These are phyloP conservation scores for Agrilus mali DNA, from an alignment of 2,888 invertebrate genomes.

Conservation along the genomic window DNA sequence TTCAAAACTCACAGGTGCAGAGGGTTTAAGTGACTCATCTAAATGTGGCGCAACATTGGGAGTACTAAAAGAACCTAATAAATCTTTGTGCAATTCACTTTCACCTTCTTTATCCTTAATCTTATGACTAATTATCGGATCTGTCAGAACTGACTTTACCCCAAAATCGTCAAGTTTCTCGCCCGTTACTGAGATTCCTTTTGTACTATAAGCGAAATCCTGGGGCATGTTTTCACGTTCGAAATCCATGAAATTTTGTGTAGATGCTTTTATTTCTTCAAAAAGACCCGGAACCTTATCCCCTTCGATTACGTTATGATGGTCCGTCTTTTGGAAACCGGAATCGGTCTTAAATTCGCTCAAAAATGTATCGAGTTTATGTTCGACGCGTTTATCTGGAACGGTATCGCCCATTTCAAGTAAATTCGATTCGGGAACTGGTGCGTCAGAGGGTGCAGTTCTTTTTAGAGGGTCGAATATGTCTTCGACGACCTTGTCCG, in stretches of 20 bases:
- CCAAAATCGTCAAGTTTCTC: background rate
- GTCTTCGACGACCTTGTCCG: slow-evolving; percentile 18
- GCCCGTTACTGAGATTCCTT: background rate
- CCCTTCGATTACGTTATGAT: slow-evolving; percentile 9
- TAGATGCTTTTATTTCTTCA: slow-evolving; percentile 18
- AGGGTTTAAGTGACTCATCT: no score
- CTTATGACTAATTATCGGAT: background rate
- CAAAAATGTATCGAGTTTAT: slow-evolving; percentile 27
- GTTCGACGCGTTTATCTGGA: slow-evolving; percentile 23
- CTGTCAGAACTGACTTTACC: background rate
- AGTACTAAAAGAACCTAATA: background rate
- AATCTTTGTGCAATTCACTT: no score
- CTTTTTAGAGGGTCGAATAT: slow-evolving; percentile 11
- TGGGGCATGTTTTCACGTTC: slow-evolving; percentile 20
- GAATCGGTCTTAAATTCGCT: slow-evolving; percentile 16
- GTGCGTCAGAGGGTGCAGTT: slow-evolving; percentile 7
- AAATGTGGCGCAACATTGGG: background rate
- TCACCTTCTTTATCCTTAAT: no score
- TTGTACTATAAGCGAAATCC: slow-evolving; percentile 3
- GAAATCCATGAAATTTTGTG: slow-evolving; percentile 27
- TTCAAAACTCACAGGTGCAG: slow-evolving; percentile 15
- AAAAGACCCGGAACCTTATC: slow-evolving; percentile 7
- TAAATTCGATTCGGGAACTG: slow-evolving; percentile 28
- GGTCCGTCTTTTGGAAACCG: slow-evolving; percentile 14
- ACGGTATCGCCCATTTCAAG: slow-evolving; percentile 30